Evolutionary conservation across 2,888 invertebrate species (phyloP), one percentile per base, ranked within the genome.

Genomic region (Watsonalla cultraria): DNA sequence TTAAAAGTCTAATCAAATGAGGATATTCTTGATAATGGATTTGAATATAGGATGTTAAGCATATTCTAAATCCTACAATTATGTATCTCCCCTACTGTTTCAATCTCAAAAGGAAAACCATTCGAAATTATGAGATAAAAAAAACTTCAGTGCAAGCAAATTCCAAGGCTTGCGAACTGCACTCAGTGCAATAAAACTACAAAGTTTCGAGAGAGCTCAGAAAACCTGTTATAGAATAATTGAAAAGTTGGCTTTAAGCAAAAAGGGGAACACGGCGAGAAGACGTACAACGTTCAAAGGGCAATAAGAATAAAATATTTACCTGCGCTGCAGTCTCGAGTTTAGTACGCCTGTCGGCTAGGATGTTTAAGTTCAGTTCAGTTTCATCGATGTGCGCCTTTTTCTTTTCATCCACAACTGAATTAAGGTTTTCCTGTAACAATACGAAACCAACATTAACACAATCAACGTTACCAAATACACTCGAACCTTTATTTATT

Each of bases 271-370:
- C 9, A 46, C 35, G 14, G 8, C 13, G 34, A 42, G 33, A 46
- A 42, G 42, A 42, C 42, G 7, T 42, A 5, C 42, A 11, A 11
- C 11, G 42, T 42, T 11, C 9, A 11, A 33, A 50, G 9, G 39
- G 46, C n/a, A 24, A 51, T 35, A 52, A 7, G 7, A 14, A 11
- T 11, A 48, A 48, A 35, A 35, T 13, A 34, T 35, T 76, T 73
- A 92, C 92, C 82, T 91, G 93, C 53, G 93, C 92, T 46, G 92
- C 91, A 60, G 92, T 93, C 78, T 93, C 93, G 45, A 93, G 82
- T 62, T 91, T 89, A 59, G 76, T 91, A 53, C 91, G 74, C 61
- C 90, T 79, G 58, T 91, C 91, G 0, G 91, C 90, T 60, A 91
- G 78, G 53, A 90, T 87, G 65, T 91, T 90, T 13, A 82, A 59